Percentiles rank a stretch among this genome's conserved stretches.
phyloP scores from a whole-genome alignment of 2,797 vertebrate genomes.

The Lycodopsis pacificus region DNA sequence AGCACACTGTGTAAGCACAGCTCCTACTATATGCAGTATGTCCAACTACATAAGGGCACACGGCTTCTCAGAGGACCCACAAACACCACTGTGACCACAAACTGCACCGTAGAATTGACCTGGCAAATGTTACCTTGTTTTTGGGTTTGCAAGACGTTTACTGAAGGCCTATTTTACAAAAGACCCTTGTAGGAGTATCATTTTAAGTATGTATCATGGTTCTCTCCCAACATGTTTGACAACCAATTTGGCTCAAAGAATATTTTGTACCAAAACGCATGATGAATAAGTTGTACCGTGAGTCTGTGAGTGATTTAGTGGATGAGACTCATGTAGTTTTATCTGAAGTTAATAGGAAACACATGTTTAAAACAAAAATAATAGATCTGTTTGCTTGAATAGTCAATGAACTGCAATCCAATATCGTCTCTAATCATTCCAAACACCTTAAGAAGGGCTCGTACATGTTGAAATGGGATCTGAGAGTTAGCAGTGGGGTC shows the following conservation, averaged over 20 bases:
- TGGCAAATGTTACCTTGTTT: background rate
- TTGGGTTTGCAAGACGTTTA: background rate
- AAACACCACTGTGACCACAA: background rate
- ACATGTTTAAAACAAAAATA: conserved; percentile 1
- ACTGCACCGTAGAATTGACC: background rate
- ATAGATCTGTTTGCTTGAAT: conserved; percentile 1
- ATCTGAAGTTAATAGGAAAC: background rate
- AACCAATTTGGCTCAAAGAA: background rate
- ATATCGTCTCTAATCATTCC: background rate
- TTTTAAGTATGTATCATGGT: background rate
- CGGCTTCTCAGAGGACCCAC: background rate
- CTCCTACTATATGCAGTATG: background rate
- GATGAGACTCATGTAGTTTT: background rate
- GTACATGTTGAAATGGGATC: conserved; percentile 21
- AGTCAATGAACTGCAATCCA: conserved; percentile 1
- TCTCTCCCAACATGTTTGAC: background rate
- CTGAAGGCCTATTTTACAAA: background rate
- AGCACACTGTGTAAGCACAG: background rate
- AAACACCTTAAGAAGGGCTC: background rate
- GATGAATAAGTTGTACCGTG: background rate
- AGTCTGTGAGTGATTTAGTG: background rate
- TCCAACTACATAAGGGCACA: background rate
- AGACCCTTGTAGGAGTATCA: background rate
- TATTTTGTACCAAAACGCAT: background rate
- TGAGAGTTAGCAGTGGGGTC: conserved; percentile 27